Conservation (phyloP, 2,113 vertebrate genomes). For the Oryzias celebensis region DNA sequence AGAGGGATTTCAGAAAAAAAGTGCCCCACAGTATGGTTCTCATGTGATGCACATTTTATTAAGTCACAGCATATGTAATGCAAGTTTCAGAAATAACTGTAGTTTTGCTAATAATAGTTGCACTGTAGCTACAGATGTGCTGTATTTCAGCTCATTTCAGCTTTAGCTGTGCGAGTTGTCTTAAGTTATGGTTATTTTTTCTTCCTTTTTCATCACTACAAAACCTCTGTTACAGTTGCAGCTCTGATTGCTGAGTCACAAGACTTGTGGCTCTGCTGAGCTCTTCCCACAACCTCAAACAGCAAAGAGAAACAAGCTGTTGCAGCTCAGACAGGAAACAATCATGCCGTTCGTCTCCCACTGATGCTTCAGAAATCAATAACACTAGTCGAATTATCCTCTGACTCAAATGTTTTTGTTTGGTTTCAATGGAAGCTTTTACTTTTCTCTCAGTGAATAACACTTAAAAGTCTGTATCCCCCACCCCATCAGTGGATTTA, state of each 20-base stretch:
- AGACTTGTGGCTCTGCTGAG: constrained; percentile 14
- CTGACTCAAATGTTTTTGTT: background rate
- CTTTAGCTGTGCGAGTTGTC: too few relatives aligned
- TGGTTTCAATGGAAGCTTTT: too few relatives aligned
- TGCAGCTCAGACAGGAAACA: background rate
- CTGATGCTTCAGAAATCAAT: constrained; percentile 1
- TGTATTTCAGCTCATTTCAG: too few relatives aligned
- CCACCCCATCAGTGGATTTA: background rate
- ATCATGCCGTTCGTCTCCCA: background rate
- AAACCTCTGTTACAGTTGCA: constrained; percentile 2
- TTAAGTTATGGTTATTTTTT: too few relatives aligned
- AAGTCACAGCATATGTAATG: too few relatives aligned
- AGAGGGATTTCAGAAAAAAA: too few relatives aligned
- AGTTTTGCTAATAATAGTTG: too few relatives aligned
- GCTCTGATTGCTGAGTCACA: background rate
- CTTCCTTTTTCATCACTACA: too few relatives aligned
- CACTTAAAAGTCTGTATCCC: background rate
- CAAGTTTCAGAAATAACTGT: too few relatives aligned
- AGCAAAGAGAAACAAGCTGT: constrained; percentile 22
- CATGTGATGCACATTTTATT: too few relatives aligned
- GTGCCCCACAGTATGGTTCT: too few relatives aligned
- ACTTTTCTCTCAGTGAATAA: background rate
- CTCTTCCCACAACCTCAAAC: constrained; percentile 19
- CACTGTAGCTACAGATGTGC: too few relatives aligned
- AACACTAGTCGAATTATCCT: constrained; percentile 7